Conservation (phyloP, 2,797 vertebrate genomes). For the Halcyon smyrnensis region DNA sequence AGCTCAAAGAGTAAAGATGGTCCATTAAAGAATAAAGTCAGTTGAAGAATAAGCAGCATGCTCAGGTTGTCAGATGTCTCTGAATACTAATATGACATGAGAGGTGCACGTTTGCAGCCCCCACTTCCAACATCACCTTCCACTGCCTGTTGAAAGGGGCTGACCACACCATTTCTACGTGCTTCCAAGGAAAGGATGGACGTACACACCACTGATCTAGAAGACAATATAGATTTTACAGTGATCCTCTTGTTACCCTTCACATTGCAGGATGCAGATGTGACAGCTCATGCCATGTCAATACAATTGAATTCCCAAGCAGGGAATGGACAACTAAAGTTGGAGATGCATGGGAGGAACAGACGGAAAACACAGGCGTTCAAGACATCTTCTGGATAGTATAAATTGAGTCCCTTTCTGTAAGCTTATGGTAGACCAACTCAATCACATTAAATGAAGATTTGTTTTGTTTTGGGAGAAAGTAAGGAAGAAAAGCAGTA, state of each 20-base stretch:
- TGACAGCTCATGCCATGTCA: not conserved
- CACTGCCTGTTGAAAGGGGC: not conserved
- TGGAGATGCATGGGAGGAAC: not conserved
- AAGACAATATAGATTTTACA: not conserved
- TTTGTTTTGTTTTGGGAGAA: not conserved
- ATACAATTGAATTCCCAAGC: not conserved
- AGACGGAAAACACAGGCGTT: not conserved
- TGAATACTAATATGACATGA: not conserved
- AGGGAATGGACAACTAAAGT: not conserved
- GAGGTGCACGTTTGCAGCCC: not conserved
- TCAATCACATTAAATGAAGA: not conserved
- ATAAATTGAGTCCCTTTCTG: not conserved
- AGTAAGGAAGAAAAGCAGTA: not conserved
- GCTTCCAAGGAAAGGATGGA: not conserved
- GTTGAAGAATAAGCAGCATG: not conserved
- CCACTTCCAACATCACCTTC: not conserved
- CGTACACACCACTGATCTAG: accelerated
- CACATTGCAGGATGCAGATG: not conserved
- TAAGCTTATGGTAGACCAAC: constrained; percentile 1
- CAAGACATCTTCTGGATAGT: not conserved
- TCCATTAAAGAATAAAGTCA: not conserved
- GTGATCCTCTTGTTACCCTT: not conserved
- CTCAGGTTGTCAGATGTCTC: not conserved
- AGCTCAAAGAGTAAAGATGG: not conserved
- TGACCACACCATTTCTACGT: not conserved